Conservation (phyloP, 2,113 vertebrate genomes). For the Poecilia latipinna region DNA sequence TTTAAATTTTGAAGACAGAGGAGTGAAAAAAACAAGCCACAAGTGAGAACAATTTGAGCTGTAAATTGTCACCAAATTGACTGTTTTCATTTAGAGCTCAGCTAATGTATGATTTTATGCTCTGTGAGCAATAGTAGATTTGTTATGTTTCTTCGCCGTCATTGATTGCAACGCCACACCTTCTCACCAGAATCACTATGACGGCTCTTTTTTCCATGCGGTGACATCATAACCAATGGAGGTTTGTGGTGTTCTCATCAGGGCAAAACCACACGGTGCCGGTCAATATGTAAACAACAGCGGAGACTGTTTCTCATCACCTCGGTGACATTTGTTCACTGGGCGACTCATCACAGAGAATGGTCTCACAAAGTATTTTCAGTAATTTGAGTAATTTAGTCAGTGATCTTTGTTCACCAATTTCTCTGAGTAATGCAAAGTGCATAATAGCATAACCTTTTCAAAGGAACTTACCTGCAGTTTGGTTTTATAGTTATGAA, state of each 20-base stretch:
- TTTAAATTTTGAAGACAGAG: conserved; percentile 51
- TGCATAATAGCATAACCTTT: conserved; percentile 2
- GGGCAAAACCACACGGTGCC: conserved; percentile 48
- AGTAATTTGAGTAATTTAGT: conserved; percentile 35
- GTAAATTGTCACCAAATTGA: conserved; percentile 32
- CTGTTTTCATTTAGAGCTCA: conserved; percentile 46
- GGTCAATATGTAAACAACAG: conserved; percentile 62
- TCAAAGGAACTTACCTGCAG: conserved; percentile 26
- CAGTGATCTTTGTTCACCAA: conserved; percentile 22
- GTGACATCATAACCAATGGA: conserved; percentile 54
- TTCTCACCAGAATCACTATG: conserved; percentile 38
- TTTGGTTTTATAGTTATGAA: conserved; percentile 19
- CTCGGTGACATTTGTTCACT: conserved; percentile 43
- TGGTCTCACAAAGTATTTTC: conserved; percentile 28
- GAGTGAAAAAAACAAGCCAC: conserved; percentile 19
- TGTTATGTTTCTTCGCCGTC: conserved; percentile 55
- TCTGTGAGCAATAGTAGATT: conserved; percentile 46
- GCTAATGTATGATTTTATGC: conserved; percentile 52
- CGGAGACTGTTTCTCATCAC: conserved; percentile 55
- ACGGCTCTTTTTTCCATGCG: conserved; percentile 53
- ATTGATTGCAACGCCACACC: conserved; percentile 49
- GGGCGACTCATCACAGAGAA: conserved; percentile 57
- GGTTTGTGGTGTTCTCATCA: conserved; percentile 44
- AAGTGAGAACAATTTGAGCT: conserved; percentile 52
- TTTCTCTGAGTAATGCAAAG: conserved; percentile 3